phyloP scores from a whole-genome alignment of 2,797 vertebrate species.

The Falco berigora region DNA sequence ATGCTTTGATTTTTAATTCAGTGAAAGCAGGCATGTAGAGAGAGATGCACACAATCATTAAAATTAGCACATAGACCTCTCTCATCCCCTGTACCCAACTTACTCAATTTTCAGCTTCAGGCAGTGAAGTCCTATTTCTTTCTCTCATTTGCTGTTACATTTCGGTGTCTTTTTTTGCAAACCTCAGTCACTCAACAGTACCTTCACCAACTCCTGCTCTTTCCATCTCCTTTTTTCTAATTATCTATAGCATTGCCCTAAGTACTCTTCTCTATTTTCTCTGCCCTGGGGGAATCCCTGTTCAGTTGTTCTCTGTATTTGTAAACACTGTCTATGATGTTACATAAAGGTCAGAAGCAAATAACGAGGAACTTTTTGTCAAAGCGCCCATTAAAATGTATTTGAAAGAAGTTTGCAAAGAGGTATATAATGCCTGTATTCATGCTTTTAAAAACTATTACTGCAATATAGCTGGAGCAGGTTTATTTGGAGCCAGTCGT shows the following conservation, averaged over 20 bases:
- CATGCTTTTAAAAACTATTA: background rate
- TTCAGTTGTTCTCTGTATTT: background rate
- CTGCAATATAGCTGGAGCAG: background rate
- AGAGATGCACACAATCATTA: background rate
- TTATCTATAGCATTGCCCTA: background rate
- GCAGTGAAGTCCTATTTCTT: background rate
- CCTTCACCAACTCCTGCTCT: background rate
- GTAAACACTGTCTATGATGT: background rate
- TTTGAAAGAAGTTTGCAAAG: background rate
- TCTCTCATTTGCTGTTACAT: background rate
- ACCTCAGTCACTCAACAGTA: background rate
- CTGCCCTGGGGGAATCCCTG: background rate
- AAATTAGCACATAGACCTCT: background rate
- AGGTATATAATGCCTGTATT: background rate
- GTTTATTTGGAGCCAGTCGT: background rate
- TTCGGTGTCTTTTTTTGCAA: background rate
- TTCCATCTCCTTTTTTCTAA: background rate
- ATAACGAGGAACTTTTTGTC: background rate
- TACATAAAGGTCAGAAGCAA: background rate
- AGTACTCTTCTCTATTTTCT: background rate
- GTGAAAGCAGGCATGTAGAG: background rate
- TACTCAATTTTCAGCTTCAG: background rate
- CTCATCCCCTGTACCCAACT: background rate
- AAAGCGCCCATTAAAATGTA: background rate
- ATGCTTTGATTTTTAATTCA: background rate